Evolutionary conservation across 2,113 vertebrate species (phyloP).

Genomic region (Tychaedon coryphoeus): DNA sequence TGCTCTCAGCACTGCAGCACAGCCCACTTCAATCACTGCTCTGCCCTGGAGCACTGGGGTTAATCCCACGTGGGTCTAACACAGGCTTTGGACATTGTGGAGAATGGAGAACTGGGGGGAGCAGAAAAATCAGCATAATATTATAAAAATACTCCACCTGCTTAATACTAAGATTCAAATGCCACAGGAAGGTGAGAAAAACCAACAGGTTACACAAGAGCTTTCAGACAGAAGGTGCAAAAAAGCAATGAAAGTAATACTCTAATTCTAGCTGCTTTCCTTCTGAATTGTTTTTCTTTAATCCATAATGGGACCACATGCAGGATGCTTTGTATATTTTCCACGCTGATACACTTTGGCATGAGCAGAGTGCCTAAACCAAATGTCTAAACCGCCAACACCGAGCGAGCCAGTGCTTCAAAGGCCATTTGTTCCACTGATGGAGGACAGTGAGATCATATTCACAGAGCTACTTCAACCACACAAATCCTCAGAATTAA

Average conservation of each 20-base stretch:
- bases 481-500: not conserved
- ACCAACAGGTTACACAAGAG: not conserved
- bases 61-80: not conserved
- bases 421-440: conserved; percentile 16
- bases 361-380: not conserved
- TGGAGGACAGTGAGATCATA: not conserved
- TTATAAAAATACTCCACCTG: not conserved
- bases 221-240: not conserved
- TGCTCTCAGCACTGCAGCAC: not conserved
- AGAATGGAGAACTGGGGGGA: not conserved
- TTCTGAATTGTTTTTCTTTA: not conserved
- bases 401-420: not conserved
- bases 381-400: not conserved
- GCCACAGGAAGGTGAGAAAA: not conserved
- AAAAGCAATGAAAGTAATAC: not conserved
- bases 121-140: not conserved
- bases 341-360: not conserved
- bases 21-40: not conserved
- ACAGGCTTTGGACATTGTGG: not conserved
- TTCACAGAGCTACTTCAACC: not conserved
- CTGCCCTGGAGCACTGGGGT: not conserved
- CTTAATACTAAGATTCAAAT: not conserved
- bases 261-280: not conserved
- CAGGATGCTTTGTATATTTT: conserved; percentile 16
- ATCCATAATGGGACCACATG: not conserved